Base-by-base conservation (phyloP, 1,140 invertebrate genomes). In the Drosophila lowei region DNA sequence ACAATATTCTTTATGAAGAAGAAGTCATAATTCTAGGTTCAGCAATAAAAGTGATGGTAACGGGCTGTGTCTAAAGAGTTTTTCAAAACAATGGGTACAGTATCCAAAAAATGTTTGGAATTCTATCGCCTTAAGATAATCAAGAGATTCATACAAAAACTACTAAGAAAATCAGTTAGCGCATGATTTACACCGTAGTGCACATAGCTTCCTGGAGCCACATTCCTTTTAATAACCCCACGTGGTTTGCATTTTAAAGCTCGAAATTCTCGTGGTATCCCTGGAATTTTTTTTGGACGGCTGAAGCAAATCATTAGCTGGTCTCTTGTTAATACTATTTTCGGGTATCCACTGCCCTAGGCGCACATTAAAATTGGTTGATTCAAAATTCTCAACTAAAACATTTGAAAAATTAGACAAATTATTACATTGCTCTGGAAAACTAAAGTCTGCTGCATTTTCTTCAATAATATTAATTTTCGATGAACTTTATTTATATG, bases 121-220 rank as follows among this genome's bases (percentile, higher is more conserved):
- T 6, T 28, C 48, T 25, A 23, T 49, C 11, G 23, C 23, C 23
- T 28, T 28, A 9, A 49, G 48, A 9, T 49, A 23, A 13, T n/a
- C 11, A 23, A 21, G 9, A 13, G 41, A 42, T 42, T 11, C 0
- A 42, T 4, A 13, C 5, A 3, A 5, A 42, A 42, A 49, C n/a
- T n/a, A n/a, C n/a, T n/a, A 49, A 49, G 15, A 28, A 49, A 49
- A 49, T 49, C 48, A 18, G 25, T 49, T 49, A 49, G 16, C 13
- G 48, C 48, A 13, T 49, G 9, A 6, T 49, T 49, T 23, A 49
- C 16, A 8, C 48, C 48, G 25, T 49, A 23, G 48, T 49, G 13
- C 18, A 49, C 48, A n/a, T 49, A 49, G 9, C 15, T 16, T 13
- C 16, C 48, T n/a, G 48, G 48, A 11, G 18, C 48, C 1, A 49